Evolutionary conservation across 2,113 vertebrate genomes (phyloP).

Genomic region (Naja naja): DNA sequence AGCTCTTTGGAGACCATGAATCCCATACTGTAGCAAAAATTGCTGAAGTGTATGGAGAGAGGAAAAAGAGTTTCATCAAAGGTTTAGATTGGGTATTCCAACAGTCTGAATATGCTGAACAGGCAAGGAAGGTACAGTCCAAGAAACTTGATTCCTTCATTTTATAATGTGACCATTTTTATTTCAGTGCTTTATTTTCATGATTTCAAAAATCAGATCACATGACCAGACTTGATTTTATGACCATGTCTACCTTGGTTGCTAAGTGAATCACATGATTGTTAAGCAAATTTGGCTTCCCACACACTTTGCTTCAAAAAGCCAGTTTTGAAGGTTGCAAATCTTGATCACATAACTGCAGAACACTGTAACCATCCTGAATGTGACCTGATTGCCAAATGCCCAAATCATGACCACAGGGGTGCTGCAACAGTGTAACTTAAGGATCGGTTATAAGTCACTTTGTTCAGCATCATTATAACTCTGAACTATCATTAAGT

Average conservation of each 20-base stretch:
- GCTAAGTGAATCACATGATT: not conserved
- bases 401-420: not conserved
- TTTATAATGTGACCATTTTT: not conserved
- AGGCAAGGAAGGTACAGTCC: slow-evolving; percentile 12
- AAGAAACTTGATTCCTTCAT: not conserved
- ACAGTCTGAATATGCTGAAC: slow-evolving; percentile 6
- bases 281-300: not conserved
- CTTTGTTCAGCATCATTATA: not conserved
- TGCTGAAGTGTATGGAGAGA: slow-evolving; percentile 30
- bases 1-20: slow-evolving; percentile 51
- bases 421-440: not conserved
- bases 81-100: slow-evolving; percentile 23
- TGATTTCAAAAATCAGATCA: not conserved
- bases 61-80: slow-evolving; percentile 42
- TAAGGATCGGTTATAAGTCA: not conserved
- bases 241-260: not conserved
- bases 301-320: not conserved
- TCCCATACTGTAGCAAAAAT: slow-evolving; percentile 37
- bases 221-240: not conserved
- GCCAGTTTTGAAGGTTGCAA: not conserved
- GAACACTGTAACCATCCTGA: not conserved
- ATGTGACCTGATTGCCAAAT: not conserved
- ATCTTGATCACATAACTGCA: not conserved
- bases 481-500: not conserved
- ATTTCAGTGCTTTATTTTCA: not conserved